Conservation (phyloP, 2,113 vertebrate species). For the Cyphomyrus discorhynchus region DNA sequence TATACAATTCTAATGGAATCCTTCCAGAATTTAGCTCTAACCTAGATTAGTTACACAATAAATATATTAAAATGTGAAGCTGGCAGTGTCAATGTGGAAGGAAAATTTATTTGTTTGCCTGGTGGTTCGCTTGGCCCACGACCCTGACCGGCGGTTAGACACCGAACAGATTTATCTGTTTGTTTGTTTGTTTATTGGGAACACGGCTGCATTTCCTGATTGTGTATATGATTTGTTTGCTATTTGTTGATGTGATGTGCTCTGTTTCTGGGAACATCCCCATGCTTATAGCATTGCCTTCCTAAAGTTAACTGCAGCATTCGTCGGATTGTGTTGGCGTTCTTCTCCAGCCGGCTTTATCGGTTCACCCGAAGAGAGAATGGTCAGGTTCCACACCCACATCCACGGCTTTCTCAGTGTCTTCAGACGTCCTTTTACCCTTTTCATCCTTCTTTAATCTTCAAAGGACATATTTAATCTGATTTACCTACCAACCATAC, state of each 20-base stretch:
- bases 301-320: background rate
- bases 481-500: constrained; percentile 17
- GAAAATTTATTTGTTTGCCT: background rate
- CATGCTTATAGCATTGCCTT: background rate
- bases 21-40: background rate
- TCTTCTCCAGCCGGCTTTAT: background rate
- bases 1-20: background rate
- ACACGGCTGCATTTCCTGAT: background rate
- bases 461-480: constrained; percentile 19
- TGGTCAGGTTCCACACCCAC: background rate
- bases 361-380: background rate
- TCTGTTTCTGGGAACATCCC: background rate
- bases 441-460: background rate
- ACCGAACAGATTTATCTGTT: background rate
- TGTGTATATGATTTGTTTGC: background rate
- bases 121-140: background rate
- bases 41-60: background rate
- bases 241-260: too few species aligned
- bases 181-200: background rate
- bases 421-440: background rate
- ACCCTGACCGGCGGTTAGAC: background rate
- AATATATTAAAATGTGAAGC: background rate
- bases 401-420: background rate
- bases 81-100: background rate
- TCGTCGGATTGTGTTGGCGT: background rate